Evolutionary conservation across 2,888 invertebrate genomes (phyloP).

Genomic region (Tortrix viridana): DNA sequence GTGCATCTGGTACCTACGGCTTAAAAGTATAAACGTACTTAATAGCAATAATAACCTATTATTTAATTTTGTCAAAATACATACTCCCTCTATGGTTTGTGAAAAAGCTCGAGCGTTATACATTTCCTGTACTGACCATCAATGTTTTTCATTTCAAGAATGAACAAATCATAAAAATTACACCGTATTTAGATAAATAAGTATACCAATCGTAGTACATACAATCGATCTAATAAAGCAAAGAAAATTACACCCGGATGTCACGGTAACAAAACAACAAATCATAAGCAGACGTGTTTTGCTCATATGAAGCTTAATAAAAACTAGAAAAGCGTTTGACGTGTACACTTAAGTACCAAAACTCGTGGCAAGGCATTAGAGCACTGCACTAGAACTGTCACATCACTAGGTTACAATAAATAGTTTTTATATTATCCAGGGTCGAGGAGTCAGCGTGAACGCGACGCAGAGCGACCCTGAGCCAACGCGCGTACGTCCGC

Average conservation of each 20-base stretch:
- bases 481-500: slow-evolving; percentile 63
- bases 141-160: slow-evolving; percentile 52
- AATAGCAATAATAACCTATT: no score
- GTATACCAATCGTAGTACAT: not conserved
- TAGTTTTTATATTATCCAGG: slow-evolving; percentile 57
- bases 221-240: slow-evolving; percentile 48
- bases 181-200: not conserved
- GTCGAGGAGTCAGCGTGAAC: slow-evolving; percentile 49
- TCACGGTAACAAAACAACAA: slow-evolving; percentile 80
- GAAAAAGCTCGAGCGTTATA: no score
- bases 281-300: slow-evolving; percentile 76
- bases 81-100: no score
- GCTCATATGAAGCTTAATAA: slow-evolving; percentile 65
- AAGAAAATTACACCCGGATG: slow-evolving; percentile 69
- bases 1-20: not conserved
- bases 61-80: no score
- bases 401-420: slow-evolving; percentile 62
- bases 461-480: slow-evolving; percentile 53
- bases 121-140: slow-evolving; percentile 37
- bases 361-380: slow-evolving; percentile 57
- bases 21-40: not conserved
- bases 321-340: slow-evolving; percentile 57
- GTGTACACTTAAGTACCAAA: slow-evolving; percentile 59
- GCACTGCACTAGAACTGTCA: slow-evolving; percentile 49
- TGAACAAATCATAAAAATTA: not conserved